Percentiles rank a stretch among this genome's conserved stretches.
These are phyloP conservation scores for Amazona vittata DNA, from an alignment of 2,113 vertebrate species.

Conservation along the genomic window DNA sequence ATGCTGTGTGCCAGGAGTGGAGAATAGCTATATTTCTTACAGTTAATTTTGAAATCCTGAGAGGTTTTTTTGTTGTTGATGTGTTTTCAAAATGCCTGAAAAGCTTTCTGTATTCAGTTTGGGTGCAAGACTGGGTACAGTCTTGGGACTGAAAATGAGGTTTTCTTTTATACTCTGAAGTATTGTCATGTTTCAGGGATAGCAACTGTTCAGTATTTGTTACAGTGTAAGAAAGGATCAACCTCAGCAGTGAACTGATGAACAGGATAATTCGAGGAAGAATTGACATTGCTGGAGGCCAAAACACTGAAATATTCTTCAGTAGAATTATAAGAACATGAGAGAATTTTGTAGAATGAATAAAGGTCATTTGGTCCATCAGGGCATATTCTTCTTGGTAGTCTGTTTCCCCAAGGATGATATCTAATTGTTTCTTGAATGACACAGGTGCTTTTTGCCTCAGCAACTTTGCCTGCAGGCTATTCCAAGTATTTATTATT, in stretches of 20 bases:
- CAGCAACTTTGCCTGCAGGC: constrained; percentile 67
- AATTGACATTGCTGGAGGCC: constrained; percentile 71
- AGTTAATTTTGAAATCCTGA: not conserved
- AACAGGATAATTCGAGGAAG: constrained; percentile 70
- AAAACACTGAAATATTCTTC: constrained; percentile 69
- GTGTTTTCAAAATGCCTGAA: not conserved
- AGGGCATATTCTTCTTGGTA: constrained; percentile 58
- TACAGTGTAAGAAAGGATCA: not conserved
- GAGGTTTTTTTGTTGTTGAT: not conserved
- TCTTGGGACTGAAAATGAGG: not conserved
- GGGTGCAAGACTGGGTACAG: not conserved
- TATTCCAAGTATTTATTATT: constrained; percentile 69
- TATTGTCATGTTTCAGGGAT: not conserved
- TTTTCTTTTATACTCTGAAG: not conserved
- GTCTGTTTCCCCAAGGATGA: constrained; percentile 66
- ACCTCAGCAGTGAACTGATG: constrained; percentile 8
- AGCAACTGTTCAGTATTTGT: constrained; percentile 22
- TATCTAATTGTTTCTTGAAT: constrained; percentile 76
- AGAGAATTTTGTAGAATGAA: constrained; percentile 63
- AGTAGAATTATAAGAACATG: constrained; percentile 55
- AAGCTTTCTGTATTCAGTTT: not conserved
- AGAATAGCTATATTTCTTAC: not conserved
- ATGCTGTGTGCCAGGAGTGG: not conserved
- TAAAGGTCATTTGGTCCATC: constrained; percentile 76
- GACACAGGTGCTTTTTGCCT: constrained; percentile 69